Percentiles rank a stretch among this genome's conserved stretches.
phyloP scores from a whole-genome alignment of 2,113 vertebrate species.

The Rhodinocichla rosea region DNA sequence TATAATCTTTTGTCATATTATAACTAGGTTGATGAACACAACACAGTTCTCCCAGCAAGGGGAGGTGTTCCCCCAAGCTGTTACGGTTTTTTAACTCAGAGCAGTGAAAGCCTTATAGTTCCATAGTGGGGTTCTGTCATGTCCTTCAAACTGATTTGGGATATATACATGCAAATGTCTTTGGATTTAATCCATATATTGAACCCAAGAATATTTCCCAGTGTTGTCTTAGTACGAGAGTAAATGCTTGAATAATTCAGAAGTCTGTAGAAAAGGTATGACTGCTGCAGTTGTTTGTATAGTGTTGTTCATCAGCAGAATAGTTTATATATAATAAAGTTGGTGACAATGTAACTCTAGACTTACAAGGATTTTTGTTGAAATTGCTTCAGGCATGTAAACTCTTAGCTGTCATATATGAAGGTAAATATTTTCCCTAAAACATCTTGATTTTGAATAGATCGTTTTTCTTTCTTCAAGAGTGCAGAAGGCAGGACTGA shows the following conservation, averaged over 20 bases:
- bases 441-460: not conserved
- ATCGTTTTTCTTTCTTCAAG: not conserved
- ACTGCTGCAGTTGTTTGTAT: not conserved
- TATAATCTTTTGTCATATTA: not conserved
- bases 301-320: not conserved
- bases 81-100: not conserved
- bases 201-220: not conserved
- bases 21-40: not conserved
- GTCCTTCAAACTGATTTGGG: not conserved
- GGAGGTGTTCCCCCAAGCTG: not conserved
- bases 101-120: not conserved
- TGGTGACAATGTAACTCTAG: not conserved
- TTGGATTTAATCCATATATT: not conserved
- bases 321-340: not conserved
- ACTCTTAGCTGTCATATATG: not conserved
- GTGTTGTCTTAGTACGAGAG: not conserved
- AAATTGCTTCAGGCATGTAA: not conserved
- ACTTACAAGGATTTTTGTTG: not conserved
- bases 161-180: not conserved
- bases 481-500: not conserved
- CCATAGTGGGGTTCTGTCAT: not conserved
- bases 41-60: not conserved
- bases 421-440: not conserved
- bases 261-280: not conserved
- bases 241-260: not conserved